Conservation (phyloP, 2,797 vertebrate species). For the Schizopygopsis pylzovi region DNA sequence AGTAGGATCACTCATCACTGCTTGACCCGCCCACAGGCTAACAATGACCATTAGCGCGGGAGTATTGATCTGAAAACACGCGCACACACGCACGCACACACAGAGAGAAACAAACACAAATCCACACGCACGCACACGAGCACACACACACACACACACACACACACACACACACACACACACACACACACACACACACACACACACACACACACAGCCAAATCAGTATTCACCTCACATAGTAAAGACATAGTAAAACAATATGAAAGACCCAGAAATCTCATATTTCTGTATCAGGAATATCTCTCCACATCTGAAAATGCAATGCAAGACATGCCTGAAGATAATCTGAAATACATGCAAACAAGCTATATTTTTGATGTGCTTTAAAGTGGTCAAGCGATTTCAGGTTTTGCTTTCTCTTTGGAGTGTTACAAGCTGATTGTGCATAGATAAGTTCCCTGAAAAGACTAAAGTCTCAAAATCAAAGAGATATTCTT, state of each 20-base stretch:
- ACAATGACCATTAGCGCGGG: constrained; percentile 8
- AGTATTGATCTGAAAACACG: background rate
- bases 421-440: too few species aligned
- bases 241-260: background rate
- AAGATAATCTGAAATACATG: background rate
- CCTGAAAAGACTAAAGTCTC: too few species aligned
- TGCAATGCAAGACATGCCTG: background rate
- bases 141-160: too few species aligned
- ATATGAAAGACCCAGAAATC: background rate
- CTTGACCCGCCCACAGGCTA: constrained; percentile 10
- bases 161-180: too few species aligned
- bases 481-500: too few species aligned
- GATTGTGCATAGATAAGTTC: too few species aligned
- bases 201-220: too few species aligned
- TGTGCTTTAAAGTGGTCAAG: too few species aligned
- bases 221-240: too few species aligned
- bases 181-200: too few species aligned
- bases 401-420: too few species aligned
- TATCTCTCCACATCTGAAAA: background rate
- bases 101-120: background rate
- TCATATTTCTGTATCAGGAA: background rate
- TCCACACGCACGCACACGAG: background rate
- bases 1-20: background rate
- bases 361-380: background rate
- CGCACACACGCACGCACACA: constrained; percentile 19